Percentiles rank a stretch among this genome's conserved stretches.
phyloP scores from a whole-genome alignment of 2,113 vertebrate species.

The Spea bombifrons region DNA sequence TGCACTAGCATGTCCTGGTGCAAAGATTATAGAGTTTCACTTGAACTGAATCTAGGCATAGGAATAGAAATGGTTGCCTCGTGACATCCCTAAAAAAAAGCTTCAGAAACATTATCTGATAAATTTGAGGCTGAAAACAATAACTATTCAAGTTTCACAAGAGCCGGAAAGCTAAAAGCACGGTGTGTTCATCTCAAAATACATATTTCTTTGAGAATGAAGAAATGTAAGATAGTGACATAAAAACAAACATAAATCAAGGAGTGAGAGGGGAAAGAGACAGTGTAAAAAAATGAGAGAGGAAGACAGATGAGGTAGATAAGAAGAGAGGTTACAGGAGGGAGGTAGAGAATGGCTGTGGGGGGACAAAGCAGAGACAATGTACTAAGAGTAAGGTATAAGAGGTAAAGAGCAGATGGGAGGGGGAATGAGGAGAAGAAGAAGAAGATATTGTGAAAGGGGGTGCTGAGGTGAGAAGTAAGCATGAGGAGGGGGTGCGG shows the following conservation, averaged over 20 bases:
- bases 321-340: conserved; percentile 6
- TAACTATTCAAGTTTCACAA: background rate
- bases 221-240: background rate
- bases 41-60: background rate
- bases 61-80: background rate
- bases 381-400: conserved; percentile 25
- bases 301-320: conserved; percentile 24
- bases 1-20: too few species aligned
- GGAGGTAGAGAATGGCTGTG: background rate
- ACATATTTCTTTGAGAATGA: background rate
- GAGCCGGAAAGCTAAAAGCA: background rate
- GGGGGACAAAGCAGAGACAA: conserved; percentile 25
- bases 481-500: conserved; percentile 5
- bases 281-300: background rate
- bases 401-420: conserved; percentile 10
- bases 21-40: too few species aligned
- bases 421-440: background rate
- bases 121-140: background rate
- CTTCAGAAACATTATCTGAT: background rate
- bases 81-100: background rate
- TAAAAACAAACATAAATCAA: background rate
- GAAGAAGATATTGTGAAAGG: conserved; percentile 18
- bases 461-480: conserved; percentile 4
- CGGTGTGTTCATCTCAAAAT: background rate
- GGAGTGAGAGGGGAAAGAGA: conserved; percentile 19